These are phyloP conservation scores for Colostygia pectinataria DNA, from an alignment of 2,888 invertebrate genomes.

Conservation along the genomic window DNA sequence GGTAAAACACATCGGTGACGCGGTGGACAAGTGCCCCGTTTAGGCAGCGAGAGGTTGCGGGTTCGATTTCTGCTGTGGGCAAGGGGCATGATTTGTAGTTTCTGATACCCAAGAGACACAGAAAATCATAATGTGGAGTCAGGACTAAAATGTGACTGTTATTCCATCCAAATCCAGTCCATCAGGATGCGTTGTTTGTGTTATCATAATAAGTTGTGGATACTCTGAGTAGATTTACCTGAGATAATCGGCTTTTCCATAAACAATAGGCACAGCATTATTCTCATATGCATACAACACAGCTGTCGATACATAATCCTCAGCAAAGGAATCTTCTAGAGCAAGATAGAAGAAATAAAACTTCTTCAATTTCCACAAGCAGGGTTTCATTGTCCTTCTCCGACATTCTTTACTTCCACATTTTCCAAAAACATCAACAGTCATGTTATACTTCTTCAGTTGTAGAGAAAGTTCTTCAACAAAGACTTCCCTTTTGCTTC, in stretches of 20 bases:
- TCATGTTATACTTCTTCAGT: constrained; percentile 60
- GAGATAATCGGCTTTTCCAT: constrained; percentile 84
- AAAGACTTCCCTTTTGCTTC: constrained; percentile 56
- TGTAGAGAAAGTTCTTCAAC: constrained; percentile 63
- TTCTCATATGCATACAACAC: constrained; percentile 82
- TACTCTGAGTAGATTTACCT: constrained; percentile 47
- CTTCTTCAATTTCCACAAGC: constrained; percentile 66
- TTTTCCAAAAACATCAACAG: constrained; percentile 79
- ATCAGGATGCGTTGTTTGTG: too few relatives aligned
- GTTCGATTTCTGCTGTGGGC: too few relatives aligned
- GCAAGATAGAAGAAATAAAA: constrained; percentile 88
- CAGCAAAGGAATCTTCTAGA: constrained; percentile 87
- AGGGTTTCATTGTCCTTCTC: constrained; percentile 52
- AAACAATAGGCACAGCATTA: constrained; percentile 85
- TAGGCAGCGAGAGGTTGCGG: too few relatives aligned
- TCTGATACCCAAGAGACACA: too few relatives aligned
- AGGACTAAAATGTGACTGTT: too few relatives aligned
- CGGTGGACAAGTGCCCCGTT: too few relatives aligned
- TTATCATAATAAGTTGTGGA: not conserved
- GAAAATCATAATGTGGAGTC: too few relatives aligned
- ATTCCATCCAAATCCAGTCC: too few relatives aligned
- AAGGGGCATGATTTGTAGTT: too few relatives aligned
- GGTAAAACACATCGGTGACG: too few relatives aligned
- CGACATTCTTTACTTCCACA: constrained; percentile 69
- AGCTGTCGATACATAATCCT: constrained; percentile 64